Evolutionary conservation across 2,888 invertebrate genomes (phyloP).

Genomic region (Dermolepida albohirtum): DNA sequence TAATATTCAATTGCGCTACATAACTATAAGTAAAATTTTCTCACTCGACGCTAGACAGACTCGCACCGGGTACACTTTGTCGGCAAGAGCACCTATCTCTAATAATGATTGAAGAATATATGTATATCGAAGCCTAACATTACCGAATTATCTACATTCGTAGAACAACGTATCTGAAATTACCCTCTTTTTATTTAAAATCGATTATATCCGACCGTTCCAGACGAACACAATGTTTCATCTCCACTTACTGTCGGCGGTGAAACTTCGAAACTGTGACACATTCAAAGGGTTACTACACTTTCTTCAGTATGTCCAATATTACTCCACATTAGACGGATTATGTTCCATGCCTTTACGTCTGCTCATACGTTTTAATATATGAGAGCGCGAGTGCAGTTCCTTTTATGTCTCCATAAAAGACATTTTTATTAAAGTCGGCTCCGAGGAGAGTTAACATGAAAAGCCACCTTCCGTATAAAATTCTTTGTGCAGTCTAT

Average conservation of each 20-base stretch:
- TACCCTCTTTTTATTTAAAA: too few relatives aligned
- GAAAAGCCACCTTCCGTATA: constrained; percentile 7
- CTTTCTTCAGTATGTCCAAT: constrained; percentile 16
- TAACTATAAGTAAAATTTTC: too few relatives aligned
- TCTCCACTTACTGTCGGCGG: constrained; percentile 4
- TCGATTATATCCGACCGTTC: too few relatives aligned
- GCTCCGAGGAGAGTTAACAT: constrained; percentile 1
- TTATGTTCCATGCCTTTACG: constrained; percentile 2
- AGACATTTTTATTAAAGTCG: constrained; percentile 27
- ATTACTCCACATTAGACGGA: constrained; percentile 4
- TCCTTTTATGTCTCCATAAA: constrained; percentile 25
- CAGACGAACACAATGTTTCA: background rate
- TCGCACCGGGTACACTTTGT: too few relatives aligned
- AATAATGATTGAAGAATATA: too few relatives aligned
- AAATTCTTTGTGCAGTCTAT: background rate
- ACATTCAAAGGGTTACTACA: background rate
- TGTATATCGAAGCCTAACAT: too few relatives aligned
- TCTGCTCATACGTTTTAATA: constrained; percentile 24
- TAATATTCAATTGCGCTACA: too few relatives aligned
- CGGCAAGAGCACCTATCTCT: too few relatives aligned
- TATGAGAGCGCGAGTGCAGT: background rate
- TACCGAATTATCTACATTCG: too few relatives aligned
- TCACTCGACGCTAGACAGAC: too few relatives aligned
- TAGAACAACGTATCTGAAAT: too few relatives aligned
- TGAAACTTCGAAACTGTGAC: background rate